Evolutionary conservation across 2,888 invertebrate genomes (phyloP).

Genomic region (Dastarcus helophoroides): DNA sequence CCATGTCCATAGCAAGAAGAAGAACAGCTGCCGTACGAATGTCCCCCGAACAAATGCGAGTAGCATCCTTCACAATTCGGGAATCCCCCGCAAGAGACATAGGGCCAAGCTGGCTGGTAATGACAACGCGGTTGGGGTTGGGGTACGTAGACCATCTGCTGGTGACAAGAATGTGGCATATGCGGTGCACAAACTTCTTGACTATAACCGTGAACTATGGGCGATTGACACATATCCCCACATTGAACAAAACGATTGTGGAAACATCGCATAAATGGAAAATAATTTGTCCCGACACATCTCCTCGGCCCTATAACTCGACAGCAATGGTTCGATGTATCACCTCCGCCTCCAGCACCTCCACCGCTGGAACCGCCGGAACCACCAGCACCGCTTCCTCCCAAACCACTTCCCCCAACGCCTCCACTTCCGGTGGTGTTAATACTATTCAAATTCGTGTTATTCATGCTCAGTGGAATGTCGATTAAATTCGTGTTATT

Average conservation of each 20-base stretch:
- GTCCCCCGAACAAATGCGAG: constrained; percentile 12
- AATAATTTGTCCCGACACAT: constrained; percentile 23
- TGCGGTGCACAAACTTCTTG: constrained; percentile 23
- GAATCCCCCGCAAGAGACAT: constrained; percentile 13
- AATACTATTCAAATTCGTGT: constrained; percentile 33
- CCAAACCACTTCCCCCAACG: constrained; percentile 1
- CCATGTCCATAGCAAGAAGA: no score
- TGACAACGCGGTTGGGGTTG: constrained; percentile 13
- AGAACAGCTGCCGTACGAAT: no score
- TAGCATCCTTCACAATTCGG: constrained; percentile 15
- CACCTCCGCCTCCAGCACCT: no score
- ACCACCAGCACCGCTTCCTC: no score
- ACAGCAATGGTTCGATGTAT: constrained; percentile 23
- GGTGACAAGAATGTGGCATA: background rate
- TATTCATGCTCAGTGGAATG: constrained; percentile 32
- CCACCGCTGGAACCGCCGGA: no score
- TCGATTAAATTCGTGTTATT: constrained; percentile 35
- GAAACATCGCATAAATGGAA: constrained; percentile 28
- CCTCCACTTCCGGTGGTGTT: constrained; percentile 16
- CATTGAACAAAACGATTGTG: constrained; percentile 30
- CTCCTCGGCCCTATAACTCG: constrained; percentile 32
- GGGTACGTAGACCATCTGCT: constrained; percentile 11
- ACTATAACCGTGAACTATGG: constrained; percentile 30
- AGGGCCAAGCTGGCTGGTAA: constrained; percentile 13
- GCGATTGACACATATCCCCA: constrained; percentile 28